Percentiles rank a stretch among this genome's conserved stretches.
phyloP scores from a whole-genome alignment of 2,888 invertebrate genomes.

The Caenorhabditis sp. region DNA sequence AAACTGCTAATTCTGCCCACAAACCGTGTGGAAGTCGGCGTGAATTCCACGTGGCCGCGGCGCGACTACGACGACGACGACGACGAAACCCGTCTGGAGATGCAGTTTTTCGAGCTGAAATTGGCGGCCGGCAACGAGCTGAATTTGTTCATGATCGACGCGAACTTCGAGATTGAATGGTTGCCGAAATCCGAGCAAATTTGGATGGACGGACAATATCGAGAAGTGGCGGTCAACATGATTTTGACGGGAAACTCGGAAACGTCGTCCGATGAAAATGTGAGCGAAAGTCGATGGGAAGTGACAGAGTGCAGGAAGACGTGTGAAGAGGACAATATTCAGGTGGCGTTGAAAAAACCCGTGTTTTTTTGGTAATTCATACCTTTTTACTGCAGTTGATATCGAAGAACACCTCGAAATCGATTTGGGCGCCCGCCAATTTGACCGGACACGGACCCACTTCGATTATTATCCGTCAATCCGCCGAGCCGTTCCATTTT shows the following conservation, averaged over 20 bases:
- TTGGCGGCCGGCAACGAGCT: neutral
- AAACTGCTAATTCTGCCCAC: slow-evolving; percentile 34
- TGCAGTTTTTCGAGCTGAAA: slow-evolving; percentile 25
- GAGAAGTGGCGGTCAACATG: slow-evolving; percentile 25
- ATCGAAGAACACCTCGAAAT: slow-evolving; percentile 7
- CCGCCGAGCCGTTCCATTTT: slow-evolving; percentile 42
- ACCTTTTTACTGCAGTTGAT: slow-evolving; percentile 8
- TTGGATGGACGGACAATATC: slow-evolving; percentile 21
- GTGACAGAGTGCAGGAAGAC: slow-evolving; percentile 11
- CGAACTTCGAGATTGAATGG: slow-evolving; percentile 24
- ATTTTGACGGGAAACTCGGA: slow-evolving; percentile 9
- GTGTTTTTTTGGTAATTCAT: neutral
- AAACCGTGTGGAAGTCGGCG: slow-evolving; percentile 2
- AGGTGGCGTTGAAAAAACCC: slow-evolving; percentile 6
- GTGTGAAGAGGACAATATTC: slow-evolving; percentile 35
- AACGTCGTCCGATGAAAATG: neutral
- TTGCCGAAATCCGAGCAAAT: slow-evolving; percentile 12
- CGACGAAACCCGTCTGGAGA: slow-evolving; percentile 15
- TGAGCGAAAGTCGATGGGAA: neutral
- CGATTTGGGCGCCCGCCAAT: neutral
- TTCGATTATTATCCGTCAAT: slow-evolving; percentile 33
- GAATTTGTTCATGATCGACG: slow-evolving; percentile 22
- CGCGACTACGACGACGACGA: too few relatives aligned
- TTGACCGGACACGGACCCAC: slow-evolving; percentile 14
- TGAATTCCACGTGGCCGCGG: slow-evolving; percentile 42